These are phyloP conservation scores for Helleia helle DNA, from an alignment of 2,888 invertebrate species.

Conservation along the genomic window DNA sequence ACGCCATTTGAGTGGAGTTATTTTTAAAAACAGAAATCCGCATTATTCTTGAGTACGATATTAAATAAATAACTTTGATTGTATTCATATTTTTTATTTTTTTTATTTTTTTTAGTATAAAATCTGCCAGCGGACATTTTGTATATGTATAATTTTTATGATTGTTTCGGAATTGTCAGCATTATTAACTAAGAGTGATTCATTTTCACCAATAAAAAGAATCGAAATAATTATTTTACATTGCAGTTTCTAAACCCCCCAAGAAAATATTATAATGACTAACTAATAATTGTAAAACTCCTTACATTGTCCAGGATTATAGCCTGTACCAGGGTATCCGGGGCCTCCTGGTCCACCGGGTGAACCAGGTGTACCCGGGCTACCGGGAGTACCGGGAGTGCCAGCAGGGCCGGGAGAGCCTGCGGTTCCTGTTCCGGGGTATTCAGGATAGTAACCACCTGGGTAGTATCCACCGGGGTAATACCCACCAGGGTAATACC, in stretches of 20 bases:
- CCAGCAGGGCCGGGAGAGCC: conserved; percentile 46
- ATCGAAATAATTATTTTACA: no score
- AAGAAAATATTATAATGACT: no score
- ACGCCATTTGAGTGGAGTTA: conserved; percentile 1
- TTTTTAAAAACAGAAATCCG: conserved; percentile 10
- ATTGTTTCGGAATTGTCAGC: no score
- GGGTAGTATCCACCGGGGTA: conserved; percentile 11
- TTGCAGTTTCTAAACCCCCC: no score
- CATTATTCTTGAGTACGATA: no score
- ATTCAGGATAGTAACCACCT: conserved; percentile 17
- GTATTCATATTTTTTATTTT: neutral
- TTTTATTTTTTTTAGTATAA: conserved; percentile 9
- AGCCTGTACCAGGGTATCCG: conserved; percentile 26
- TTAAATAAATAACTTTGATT: conserved; percentile 1
- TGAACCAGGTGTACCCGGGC: conserved; percentile 15
- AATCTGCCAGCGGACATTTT: conserved; percentile 9
- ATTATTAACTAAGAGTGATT: no score
- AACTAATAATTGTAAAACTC: no score
- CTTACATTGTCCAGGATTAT: conserved; percentile 23
- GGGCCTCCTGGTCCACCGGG: conserved; percentile 19
- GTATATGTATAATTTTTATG: no score
- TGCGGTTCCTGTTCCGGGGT: no score
- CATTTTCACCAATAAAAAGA: no score
- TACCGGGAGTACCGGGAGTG: conserved; percentile 22
- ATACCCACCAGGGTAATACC: no score